Evolutionary conservation across 2,797 vertebrate genomes (phyloP).

Genomic region (Geotria australis): DNA sequence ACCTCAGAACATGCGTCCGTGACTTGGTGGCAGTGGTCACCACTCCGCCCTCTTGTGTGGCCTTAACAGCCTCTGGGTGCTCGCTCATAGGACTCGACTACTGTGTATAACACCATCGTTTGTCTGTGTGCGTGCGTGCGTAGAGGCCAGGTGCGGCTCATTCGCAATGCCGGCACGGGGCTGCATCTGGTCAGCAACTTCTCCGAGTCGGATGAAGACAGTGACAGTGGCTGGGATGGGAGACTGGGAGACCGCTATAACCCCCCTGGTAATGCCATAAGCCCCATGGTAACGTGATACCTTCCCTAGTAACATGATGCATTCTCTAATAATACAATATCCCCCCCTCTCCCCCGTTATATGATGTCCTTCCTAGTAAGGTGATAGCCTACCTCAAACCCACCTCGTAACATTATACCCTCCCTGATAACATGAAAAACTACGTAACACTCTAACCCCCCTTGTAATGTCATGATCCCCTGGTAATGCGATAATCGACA

Average conservation of each 20-base stretch:
- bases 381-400: too few species aligned
- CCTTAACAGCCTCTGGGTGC: slow-evolving; percentile 3
- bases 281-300: neutral
- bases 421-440: neutral
- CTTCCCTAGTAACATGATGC: neutral
- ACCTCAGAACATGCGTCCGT: neutral
- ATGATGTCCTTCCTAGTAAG: too few species aligned
- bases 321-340: neutral
- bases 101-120: neutral
- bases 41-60: slow-evolving; percentile 1
- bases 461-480: neutral
- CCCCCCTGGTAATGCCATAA: slow-evolving; percentile 29
- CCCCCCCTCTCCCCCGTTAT: neutral
- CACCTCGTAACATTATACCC: neutral
- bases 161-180: slow-evolving; percentile 48
- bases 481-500: too few species aligned
- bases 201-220: slow-evolving; percentile 63
- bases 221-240: slow-evolving; percentile 57
- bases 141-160: slow-evolving; percentile 65
- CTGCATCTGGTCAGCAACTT: slow-evolving; percentile 54
- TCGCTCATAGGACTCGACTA: too few species aligned
- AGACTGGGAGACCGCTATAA: slow-evolving; percentile 50
- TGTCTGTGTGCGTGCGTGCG: neutral
- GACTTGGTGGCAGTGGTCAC: too few species aligned
- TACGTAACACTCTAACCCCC: neutral